These are phyloP conservation scores for Tiliacea citrago DNA, from an alignment of 2,888 invertebrate genomes.

Conservation along the genomic window DNA sequence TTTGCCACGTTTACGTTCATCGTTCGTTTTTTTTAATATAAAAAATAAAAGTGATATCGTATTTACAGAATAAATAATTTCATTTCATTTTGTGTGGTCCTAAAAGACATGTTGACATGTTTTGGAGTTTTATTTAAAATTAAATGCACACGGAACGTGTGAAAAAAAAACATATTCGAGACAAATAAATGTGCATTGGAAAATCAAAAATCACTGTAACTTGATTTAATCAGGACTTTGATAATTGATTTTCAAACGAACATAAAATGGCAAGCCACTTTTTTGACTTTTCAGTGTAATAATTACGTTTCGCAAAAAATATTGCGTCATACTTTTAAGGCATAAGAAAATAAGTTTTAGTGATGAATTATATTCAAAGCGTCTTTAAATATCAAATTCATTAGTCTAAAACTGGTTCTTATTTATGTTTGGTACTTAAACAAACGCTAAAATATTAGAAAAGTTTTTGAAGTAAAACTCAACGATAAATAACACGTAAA, in stretches of 20 bases:
- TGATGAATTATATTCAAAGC: not conserved
- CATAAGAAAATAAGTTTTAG: not conserved
- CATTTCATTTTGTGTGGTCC: not conserved
- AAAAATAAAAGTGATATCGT: no score
- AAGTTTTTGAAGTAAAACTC: slow-evolving; percentile 68
- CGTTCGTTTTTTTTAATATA: no score
- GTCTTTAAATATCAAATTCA: not conserved
- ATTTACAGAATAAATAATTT: no score
- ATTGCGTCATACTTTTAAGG: not conserved
- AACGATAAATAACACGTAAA: slow-evolving; percentile 81
- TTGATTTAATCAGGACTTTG: not conserved
- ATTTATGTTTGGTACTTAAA: not conserved
- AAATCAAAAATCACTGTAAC: not conserved
- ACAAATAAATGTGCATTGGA: not conserved
- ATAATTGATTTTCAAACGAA: not conserved
- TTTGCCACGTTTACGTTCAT: no score
- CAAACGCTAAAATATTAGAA: not conserved
- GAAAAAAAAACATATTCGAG: not conserved
- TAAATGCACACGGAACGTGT: no score
- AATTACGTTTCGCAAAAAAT: not conserved
- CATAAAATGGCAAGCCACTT: not conserved
- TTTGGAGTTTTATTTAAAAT: not conserved
- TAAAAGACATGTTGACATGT: not conserved
- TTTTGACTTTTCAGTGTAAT: not conserved
- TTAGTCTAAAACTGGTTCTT: not conserved